Evolutionary conservation across 1,140 invertebrate genomes (phyloP), one percentile per base, ranked within the genome.

Genomic region (Leguminivora glycinivorella): DNA sequence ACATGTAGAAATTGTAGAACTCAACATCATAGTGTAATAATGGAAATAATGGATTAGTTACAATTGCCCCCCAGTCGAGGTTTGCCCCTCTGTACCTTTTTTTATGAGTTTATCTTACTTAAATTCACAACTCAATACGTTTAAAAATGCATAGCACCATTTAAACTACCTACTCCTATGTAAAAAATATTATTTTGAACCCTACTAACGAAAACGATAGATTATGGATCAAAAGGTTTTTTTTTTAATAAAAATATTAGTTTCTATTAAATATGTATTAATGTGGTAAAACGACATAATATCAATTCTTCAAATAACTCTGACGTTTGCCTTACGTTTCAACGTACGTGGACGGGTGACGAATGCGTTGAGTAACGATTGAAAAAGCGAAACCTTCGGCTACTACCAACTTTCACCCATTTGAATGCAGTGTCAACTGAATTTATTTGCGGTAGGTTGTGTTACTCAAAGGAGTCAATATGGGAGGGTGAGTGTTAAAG

Each of bases 381-480:
- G 83, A 84, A 88, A 86, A 86, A 89, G 83, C 83, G 85, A 88
- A 87, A 88, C 85, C 84, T 89, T 89, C 77, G 76, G 70, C 80
- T 75, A 80, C 81, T 76, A 81, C 82, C 78, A 87, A 85, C 87
- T 89, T 89, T 89, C 87, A 87, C 87, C 77, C 74, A 82, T 82
- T 85, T 80, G 71, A 76, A 75, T 78, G 81, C 76, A 81, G 74
- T 77, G 72, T 72, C 70, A 77, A 75, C 60, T 72, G 52, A 68
- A 75, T 56, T 73, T 63, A 63, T 63, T 63, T 63, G 58, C 58
- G 58, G 58, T 63, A 63, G 58, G 58, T 63, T 63, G 58, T 29
- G 56, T 63, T 63, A 63, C 58, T 17, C 25, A 31, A 31, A 26
- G 26, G 26, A 31, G 26, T 31, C 25, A 31, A 63, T 29, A 29